Evolutionary conservation across 2,888 invertebrate genomes (phyloP).

Genomic region (Andrena fulva): DNA sequence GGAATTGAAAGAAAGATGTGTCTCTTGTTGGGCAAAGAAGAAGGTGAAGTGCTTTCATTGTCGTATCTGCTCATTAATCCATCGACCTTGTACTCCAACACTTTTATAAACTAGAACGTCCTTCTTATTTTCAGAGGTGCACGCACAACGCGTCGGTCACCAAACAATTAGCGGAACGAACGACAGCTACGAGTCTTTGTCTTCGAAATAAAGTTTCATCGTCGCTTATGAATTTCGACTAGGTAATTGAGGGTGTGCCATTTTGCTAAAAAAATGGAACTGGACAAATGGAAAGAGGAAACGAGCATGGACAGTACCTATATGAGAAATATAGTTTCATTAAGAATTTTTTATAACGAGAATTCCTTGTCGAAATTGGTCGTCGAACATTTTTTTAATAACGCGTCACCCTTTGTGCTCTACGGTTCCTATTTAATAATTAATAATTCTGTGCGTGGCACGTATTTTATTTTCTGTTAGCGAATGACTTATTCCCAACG

Average conservation of each 20-base stretch:
- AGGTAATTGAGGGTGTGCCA: neutral
- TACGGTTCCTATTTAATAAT: too few species aligned
- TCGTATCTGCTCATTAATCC: neutral
- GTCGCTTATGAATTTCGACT: neutral
- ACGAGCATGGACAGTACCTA: too few species aligned
- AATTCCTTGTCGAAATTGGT: too few species aligned
- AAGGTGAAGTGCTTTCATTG: neutral
- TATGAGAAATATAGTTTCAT: too few species aligned
- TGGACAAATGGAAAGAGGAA: neutral
- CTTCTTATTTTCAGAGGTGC: neutral
- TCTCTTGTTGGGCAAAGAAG: neutral
- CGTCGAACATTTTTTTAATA: too few species aligned
- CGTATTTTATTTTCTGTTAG: too few species aligned
- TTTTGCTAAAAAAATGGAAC: neutral
- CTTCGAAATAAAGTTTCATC: too few species aligned
- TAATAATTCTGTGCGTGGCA: too few species aligned
- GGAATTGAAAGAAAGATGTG: neutral
- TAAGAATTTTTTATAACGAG: too few species aligned
- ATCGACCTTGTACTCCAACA: neutral
- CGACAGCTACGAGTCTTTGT: neutral
- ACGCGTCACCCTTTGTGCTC: too few species aligned
- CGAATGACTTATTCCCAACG: neutral
- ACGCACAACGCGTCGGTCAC: neutral
- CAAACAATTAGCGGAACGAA: constrained; percentile 22
- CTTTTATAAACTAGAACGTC: neutral